Evolutionary conservation across 2,797 vertebrate genomes (phyloP).

Genomic region (Danio jaintianensis): DNA sequence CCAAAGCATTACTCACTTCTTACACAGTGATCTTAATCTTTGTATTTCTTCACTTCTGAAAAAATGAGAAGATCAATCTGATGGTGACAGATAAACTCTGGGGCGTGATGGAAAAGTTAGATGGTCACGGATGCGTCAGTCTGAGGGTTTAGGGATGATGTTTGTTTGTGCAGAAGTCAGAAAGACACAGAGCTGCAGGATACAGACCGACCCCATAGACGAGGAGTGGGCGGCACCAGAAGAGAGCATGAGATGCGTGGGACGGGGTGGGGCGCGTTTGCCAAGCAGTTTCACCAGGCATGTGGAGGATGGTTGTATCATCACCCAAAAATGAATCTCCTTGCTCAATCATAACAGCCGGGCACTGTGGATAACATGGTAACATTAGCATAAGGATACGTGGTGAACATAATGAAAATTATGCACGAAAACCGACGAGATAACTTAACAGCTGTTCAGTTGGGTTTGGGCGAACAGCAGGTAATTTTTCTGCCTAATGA

Average conservation of each 20-base stretch:
- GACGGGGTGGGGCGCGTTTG: slow-evolving; percentile 55
- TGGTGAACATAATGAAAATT: not conserved
- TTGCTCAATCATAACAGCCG: slow-evolving; percentile 27
- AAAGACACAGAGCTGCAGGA: slow-evolving; percentile 48
- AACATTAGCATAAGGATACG: not conserved
- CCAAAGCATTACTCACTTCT: not conserved
- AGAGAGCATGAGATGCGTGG: slow-evolving; percentile 59
- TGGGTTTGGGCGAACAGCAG: not conserved
- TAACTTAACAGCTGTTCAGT: not conserved
- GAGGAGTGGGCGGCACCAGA: slow-evolving; percentile 56
- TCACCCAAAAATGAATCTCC: slow-evolving; percentile 28
- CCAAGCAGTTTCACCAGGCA: slow-evolving; percentile 57
- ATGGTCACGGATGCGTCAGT: slow-evolving; percentile 41
- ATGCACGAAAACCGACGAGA: not conserved
- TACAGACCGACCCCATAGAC: slow-evolving; percentile 49
- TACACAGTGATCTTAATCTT: no score
- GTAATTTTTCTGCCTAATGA: not conserved
- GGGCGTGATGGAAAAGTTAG: not conserved
- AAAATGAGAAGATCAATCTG: slow-evolving; percentile 5
- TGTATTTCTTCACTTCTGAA: no score
- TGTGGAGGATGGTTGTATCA: slow-evolving; percentile 40
- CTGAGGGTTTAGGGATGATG: slow-evolving; percentile 55
- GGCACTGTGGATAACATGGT: slow-evolving; percentile 3
- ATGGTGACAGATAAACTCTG: not conserved
- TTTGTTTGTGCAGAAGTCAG: slow-evolving; percentile 53